phyloP scores from a whole-genome alignment of 2,113 vertebrate species.

The Benitochromis conjunctus region DNA sequence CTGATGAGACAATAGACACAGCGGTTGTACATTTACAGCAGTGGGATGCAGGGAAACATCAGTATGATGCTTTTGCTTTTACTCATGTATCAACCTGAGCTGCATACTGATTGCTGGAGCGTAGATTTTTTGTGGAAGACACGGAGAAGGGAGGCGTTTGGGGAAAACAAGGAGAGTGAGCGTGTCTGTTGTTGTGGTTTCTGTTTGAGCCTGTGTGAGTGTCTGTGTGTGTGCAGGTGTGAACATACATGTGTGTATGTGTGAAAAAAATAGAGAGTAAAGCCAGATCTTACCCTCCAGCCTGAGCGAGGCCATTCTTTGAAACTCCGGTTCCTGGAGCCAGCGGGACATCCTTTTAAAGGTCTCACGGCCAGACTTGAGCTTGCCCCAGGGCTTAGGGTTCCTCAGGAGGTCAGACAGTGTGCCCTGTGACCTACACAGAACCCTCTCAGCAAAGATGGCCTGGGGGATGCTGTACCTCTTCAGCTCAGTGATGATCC shows the following conservation, averaged over 20 bases:
- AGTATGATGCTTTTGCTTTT: conserved; percentile 45
- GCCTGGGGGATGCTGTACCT: conserved; percentile 85
- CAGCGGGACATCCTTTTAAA: conserved; percentile 85
- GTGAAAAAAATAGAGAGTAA: conserved; percentile 31
- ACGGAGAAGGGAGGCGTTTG: conserved; percentile 39
- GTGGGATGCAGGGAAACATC: conserved; percentile 23
- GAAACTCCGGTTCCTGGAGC: conserved; percentile 84
- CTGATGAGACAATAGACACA: conserved; percentile 37
- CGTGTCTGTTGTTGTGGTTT: conserved; percentile 42
- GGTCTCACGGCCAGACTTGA: conserved; percentile 85
- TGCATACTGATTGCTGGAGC: conserved; percentile 59
- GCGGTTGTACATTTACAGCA: not conserved
- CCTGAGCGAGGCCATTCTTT: conserved; percentile 82
- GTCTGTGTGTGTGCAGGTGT: not conserved
- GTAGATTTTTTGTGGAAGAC: conserved; percentile 46
- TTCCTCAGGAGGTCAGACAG: conserved; percentile 83
- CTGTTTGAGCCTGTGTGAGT: not conserved
- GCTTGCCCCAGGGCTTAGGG: conserved; percentile 85
- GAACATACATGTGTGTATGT: not conserved
- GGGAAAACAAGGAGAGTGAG: conserved; percentile 41
- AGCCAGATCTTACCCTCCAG: conserved; percentile 79
- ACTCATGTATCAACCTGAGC: conserved; percentile 51
- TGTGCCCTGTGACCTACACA: conserved; percentile 83
- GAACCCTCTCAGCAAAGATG: conserved; percentile 82
- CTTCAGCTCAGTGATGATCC: conserved; percentile 83